Base-by-base conservation (phyloP, 2,888 invertebrate genomes). In the Pollenia amentaria region DNA sequence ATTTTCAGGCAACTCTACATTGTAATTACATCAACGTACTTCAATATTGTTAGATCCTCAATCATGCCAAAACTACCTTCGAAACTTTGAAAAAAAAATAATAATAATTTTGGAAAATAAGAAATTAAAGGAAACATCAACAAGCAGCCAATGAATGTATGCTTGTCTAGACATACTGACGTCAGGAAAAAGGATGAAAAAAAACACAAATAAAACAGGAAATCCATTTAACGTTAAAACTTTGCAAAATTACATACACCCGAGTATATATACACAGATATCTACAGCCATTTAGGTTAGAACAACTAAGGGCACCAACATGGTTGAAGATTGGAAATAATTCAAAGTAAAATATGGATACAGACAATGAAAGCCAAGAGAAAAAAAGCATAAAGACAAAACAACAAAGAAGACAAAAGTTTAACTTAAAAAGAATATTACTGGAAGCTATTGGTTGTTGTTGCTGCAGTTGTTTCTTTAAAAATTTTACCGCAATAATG, bases 201-300 rank as follows among this genome's bases (percentile, higher is more conserved):
- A 21, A 60, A 67, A 46, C 21, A 51, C 65, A 77, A 72, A 73
- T 79, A 84, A 60, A 85, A 77, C 72, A 77, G 81, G 82, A 85
- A 78, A 84, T 75, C 70, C 76, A 85, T 82, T 84, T 85, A 87
- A 75, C 65, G 65, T 77, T 84, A 70, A 85, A 88, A 87, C 60
- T 87, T 84, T 62, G 67, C 60, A 57, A 76, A 67, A 73, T 12
- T 65, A 4, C 64, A 42, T 18, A 21, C 21, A 46, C 11, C 53
- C 53, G 53, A 8, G 2, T 7, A 44, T 44, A 29, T 18, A 55
- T 46, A 46, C 3, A 16, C 11, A n/a, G 8, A 40, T 9, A 40
- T 14, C 46, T n/a, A 11, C 10, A 46, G 29, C 14, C 46, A 29
- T 8, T 10, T 29, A 16, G 29, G n/a, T 72, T 44, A 44, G 57